A percentile compares a stretch with the other conserved stretches of the same genome.
phyloP scores from a whole-genome alignment of 2,113 vertebrate genomes.

The Cyanoderma ruficeps region DNA sequence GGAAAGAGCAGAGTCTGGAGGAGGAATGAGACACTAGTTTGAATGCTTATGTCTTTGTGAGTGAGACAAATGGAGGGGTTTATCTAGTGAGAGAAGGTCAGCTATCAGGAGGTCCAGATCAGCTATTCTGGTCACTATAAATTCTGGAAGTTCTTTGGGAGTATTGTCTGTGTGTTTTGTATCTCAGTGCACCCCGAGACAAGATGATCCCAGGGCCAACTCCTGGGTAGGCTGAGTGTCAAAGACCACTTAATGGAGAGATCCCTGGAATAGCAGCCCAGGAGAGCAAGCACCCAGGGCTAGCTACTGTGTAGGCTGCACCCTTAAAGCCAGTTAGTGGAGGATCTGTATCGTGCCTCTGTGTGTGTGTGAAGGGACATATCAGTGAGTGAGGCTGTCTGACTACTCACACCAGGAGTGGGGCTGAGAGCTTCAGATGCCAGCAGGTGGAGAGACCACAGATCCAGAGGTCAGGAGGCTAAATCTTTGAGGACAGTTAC shows the following conservation, averaged over 20 bases:
- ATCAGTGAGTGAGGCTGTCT: not conserved
- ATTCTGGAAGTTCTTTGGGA: not conserved
- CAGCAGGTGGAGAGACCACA: not conserved
- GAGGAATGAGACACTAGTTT: not conserved
- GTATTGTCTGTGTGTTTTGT: not conserved
- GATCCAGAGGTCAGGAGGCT: not conserved
- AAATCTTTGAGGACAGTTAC: not conserved
- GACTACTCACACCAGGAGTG: not conserved
- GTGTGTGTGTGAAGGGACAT: not conserved
- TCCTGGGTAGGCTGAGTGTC: not conserved
- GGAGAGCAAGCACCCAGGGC: not conserved
- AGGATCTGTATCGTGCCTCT: not conserved
- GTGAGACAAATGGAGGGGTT: not conserved
- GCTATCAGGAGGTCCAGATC: not conserved
- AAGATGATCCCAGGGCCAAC: not conserved
- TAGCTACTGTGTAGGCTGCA: not conserved
- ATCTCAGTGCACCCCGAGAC: rapidly evolving
- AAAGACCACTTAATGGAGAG: not conserved
- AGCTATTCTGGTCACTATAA: rapidly evolving
- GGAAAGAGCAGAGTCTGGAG: not conserved
- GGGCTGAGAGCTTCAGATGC: not conserved
- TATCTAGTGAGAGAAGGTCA: not conserved
- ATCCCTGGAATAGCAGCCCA: not conserved
- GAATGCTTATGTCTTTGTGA: not conserved
- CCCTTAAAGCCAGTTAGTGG: not conserved